Percentiles rank a stretch among this genome's conserved stretches.
Evolutionary conservation across 2,113 vertebrate species (phyloP).

Genomic region (Rallus limicola): DNA sequence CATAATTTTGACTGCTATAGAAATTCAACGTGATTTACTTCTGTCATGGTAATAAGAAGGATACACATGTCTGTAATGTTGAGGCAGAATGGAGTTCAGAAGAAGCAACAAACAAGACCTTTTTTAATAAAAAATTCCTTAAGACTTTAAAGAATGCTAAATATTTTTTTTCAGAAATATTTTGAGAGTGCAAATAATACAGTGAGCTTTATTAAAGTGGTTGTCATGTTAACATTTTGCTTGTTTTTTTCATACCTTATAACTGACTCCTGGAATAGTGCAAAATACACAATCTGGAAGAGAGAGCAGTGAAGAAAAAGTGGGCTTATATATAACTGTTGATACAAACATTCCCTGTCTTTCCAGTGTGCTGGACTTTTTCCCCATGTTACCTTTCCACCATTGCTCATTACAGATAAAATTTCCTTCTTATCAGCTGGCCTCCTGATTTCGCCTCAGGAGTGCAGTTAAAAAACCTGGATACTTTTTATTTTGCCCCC

Average conservation of each 20-base stretch:
- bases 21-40: not conserved
- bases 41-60: not conserved
- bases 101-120: not conserved
- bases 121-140: constrained; percentile 32
- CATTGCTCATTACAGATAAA: not conserved
- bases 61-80: not conserved
- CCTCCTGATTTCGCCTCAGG: not conserved
- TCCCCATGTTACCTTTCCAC: not conserved
- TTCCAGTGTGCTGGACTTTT: not conserved
- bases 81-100: not conserved
- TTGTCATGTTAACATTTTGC: not conserved
- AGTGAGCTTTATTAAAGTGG: not conserved
- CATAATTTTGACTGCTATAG: not conserved
- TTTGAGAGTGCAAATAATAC: not conserved
- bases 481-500: not conserved
- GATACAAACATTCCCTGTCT: not conserved
- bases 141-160: constrained; percentile 6
- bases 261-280: not conserved
- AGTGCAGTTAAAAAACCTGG: not conserved
- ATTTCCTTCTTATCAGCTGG: not conserved
- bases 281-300: not conserved
- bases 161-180: not conserved
- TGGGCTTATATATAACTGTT: not conserved
- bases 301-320: not conserved
- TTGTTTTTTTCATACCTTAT: constrained; percentile 31